Evolutionary conservation across 2,888 invertebrate genomes (phyloP), one percentile per base, ranked within the genome.

Genomic region (Pheosia tremula): DNA sequence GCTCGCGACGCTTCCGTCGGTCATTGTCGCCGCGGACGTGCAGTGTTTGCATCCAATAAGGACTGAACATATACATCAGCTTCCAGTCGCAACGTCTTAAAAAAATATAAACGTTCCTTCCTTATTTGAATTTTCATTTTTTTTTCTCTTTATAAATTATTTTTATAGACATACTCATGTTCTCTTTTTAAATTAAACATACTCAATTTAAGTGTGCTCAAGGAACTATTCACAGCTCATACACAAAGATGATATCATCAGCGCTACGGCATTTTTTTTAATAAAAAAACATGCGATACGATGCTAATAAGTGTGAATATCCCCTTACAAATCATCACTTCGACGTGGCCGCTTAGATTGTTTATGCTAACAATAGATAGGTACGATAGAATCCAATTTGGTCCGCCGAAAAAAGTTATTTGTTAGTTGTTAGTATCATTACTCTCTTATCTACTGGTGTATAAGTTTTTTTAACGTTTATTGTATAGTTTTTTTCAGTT

Each of bases 1-100:
- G 72, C 64, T 67, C 71, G 60, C 64, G 72, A 65, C 75, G 75
- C 81, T 85, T 89, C 88, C 89, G 85, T 67, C 75, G 75, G 74
- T 80, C 82, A 82, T 83, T 82, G 82, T 81, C 70, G 74, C 68
- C 63, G 62, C 60, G 75, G 67, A 82, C 84, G 83, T 75, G 77
- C 68, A 58, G 50, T 68, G 78, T 67, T 67, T 72, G 69, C 71
- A 67, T 66, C 69, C 64, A 70, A 56, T 55, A 55, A 8, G 39
- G 55, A 55, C 8, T n/a, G 3, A 39, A 7, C 39, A 55, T 6
- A 55, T 38, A 55, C 53, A 24, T 24, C 13, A 50, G 24, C 24
- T 8, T 50, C 50, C 24, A 50, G 24, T 50, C 50, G 50, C 24
- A 50, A 50, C 49, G 0, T 47, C n/a, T n/a, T 49, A n/a, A 49